These are phyloP conservation scores for Petrolisthes cinctipes DNA, from an alignment of 2,888 invertebrate genomes.

Conservation along the genomic window DNA sequence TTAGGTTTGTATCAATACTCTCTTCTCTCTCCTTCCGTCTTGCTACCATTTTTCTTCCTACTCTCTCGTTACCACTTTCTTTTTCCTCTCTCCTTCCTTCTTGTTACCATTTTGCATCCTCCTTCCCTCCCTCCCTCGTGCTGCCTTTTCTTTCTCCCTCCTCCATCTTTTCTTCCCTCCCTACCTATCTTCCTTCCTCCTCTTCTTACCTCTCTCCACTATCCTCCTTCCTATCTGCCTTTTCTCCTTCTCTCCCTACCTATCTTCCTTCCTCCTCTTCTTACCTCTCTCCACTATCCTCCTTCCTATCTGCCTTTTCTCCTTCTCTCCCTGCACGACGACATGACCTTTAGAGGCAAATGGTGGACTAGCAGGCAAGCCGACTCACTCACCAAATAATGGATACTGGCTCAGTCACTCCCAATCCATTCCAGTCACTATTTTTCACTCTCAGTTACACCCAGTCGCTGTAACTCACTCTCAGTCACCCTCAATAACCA, in stretches of 20 bases:
- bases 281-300: neutral
- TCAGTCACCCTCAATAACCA: neutral
- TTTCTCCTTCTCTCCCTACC: neutral
- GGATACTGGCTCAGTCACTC: neutral
- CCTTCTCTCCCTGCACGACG: neutral
- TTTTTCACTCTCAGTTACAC: neutral
- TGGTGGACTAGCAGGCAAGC: too few relatives aligned
- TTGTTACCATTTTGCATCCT: too few relatives aligned
- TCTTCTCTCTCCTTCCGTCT: too few relatives aligned
- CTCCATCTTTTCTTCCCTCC: neutral
- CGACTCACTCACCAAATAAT: too few relatives aligned
- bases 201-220: neutral
- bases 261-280: neutral
- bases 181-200: neutral
- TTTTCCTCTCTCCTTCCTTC: too few relatives aligned
- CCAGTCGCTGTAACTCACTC: neutral
- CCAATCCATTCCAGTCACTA: neutral
- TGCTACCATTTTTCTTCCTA: too few relatives aligned
- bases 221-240: neutral
- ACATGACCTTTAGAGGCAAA: too few relatives aligned
- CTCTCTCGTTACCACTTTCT: too few relatives aligned
- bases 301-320: neutral
- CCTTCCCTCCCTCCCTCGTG: conserved; percentile 1
- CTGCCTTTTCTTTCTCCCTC: neutral
- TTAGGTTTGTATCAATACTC: too few relatives aligned